Percentiles rank a stretch among this genome's conserved stretches.
Evolutionary conservation across 2,888 invertebrate species (phyloP).

Genomic region (Branchellion lobata): DNA sequence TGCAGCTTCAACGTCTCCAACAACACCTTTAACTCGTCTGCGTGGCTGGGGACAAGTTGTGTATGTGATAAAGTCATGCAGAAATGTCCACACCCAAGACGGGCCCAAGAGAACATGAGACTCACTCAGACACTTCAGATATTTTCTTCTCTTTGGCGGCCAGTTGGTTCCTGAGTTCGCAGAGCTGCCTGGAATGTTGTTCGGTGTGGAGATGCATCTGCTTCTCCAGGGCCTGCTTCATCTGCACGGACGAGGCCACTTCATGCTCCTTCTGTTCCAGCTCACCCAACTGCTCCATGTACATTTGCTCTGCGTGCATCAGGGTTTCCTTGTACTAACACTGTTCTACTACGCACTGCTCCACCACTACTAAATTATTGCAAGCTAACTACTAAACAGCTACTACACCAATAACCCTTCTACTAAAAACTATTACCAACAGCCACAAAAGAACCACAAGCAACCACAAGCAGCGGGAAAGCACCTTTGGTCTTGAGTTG

Average conservation of each 20-base stretch:
- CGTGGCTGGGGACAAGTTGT: slow-evolving; percentile 53
- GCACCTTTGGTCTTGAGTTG: slow-evolving; percentile 73
- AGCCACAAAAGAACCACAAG: too few relatives aligned
- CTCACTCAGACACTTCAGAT: slow-evolving; percentile 84
- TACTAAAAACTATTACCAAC: too few relatives aligned
- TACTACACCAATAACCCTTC: too few relatives aligned
- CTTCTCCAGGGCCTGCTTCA: slow-evolving; percentile 82
- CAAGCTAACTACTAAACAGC: too few relatives aligned
- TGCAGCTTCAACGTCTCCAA: slow-evolving; percentile 92
- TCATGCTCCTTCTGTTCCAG: slow-evolving; percentile 58
- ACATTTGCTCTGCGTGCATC: slow-evolving; percentile 67
- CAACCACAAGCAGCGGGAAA: too few relatives aligned
- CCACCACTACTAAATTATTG: too few relatives aligned
- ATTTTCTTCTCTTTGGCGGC: slow-evolving; percentile 85
- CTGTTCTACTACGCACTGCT: too few relatives aligned
- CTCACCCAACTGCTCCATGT: slow-evolving; percentile 54
- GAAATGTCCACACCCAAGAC: background rate
- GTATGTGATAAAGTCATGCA: background rate
- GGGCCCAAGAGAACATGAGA: slow-evolving; percentile 54
- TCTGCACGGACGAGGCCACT: slow-evolving; percentile 60
- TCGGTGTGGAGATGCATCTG: slow-evolving; percentile 91
- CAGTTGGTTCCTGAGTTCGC: slow-evolving; percentile 87
- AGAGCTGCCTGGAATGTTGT: slow-evolving; percentile 88
- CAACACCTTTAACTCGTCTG: slow-evolving; percentile 84
- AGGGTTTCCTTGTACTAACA: too few relatives aligned